Evolutionary conservation across 1,140 invertebrate species (phyloP).

Genomic region (Neoseiulus cucumeris): DNA sequence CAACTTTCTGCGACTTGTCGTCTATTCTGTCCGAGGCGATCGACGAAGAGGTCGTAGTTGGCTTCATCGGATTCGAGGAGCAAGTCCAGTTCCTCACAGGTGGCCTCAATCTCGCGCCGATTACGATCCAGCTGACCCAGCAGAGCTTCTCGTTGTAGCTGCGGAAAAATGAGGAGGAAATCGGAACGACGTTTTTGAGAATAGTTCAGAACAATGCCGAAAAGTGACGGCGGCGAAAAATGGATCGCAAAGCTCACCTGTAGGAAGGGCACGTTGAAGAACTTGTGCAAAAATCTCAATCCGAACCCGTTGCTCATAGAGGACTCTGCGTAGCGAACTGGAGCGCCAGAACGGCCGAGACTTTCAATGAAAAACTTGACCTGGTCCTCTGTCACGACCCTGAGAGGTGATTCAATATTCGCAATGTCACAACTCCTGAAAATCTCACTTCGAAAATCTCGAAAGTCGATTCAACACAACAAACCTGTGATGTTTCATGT

Average conservation of each 20-base stretch:
- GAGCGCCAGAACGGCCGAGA: constrained; percentile 34
- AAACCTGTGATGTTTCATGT: constrained; percentile 73
- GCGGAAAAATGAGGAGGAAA: background rate
- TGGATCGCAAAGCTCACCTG: constrained; percentile 34
- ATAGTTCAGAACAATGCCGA: background rate
- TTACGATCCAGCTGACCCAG: constrained; percentile 72
- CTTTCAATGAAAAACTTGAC: constrained; percentile 46
- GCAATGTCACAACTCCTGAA: constrained; percentile 8
- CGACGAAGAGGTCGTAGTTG: constrained; percentile 55
- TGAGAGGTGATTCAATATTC: background rate
- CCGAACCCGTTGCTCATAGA: constrained; percentile 96
- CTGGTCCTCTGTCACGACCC: constrained; percentile 45
- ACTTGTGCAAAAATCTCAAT: constrained; percentile 76
- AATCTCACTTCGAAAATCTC: constrained; percentile 24
- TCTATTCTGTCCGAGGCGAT: constrained; percentile 41
- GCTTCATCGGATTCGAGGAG: constrained; percentile 68
- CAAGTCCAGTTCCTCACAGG: constrained; percentile 58
- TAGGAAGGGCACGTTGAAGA: constrained; percentile 86
- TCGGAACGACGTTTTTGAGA: constrained; percentile 13
- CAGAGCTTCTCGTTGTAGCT: constrained; percentile 44
- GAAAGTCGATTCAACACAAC: constrained; percentile 8
- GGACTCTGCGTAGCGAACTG: constrained; percentile 67
- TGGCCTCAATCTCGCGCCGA: constrained; percentile 54
- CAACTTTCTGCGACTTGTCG: constrained; percentile 43
- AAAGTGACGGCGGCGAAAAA: background rate